phyloP scores from a whole-genome alignment of 2,888 invertebrate genomes.

The Napeogenes sylphis region DNA sequence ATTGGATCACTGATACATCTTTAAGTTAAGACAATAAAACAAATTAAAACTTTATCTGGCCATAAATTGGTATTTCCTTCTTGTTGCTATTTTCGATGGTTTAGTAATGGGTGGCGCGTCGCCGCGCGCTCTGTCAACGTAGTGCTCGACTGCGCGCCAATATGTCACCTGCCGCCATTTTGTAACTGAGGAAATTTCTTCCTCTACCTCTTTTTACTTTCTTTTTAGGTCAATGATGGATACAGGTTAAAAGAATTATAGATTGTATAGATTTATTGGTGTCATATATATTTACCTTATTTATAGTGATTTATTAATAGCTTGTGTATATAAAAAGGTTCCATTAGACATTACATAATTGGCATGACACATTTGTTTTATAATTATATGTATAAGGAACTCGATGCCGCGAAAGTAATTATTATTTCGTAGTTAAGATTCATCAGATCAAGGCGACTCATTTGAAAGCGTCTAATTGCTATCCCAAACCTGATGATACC shows the following conservation, averaged over 20 bases:
- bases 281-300: background rate
- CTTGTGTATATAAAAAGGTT: too few relatives aligned
- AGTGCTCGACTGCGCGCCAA: slow-evolving; percentile 43
- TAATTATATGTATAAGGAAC: background rate
- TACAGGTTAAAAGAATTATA: slow-evolving; percentile 22
- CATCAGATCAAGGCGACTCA: slow-evolving; percentile 20
- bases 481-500: slow-evolving; percentile 27
- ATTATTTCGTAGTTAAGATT: slow-evolving; percentile 12
- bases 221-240: slow-evolving; percentile 31
- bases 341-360: too few relatives aligned
- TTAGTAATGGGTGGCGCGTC: slow-evolving; percentile 33
- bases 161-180: slow-evolving; percentile 44
- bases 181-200: slow-evolving; percentile 27
- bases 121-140: slow-evolving; percentile 51
- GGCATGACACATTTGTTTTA: background rate
- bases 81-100: slow-evolving; percentile 16
- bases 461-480: slow-evolving; percentile 28
- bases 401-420: background rate
- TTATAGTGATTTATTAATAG: too few relatives aligned
- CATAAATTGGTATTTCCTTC: too few relatives aligned
- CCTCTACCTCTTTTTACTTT: slow-evolving; percentile 19
- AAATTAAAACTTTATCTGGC: too few relatives aligned
- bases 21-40: too few relatives aligned
- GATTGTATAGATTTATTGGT: background rate
- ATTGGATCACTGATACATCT: too few relatives aligned